Conservation (phyloP, 2,888 invertebrate genomes). For the Drosophila quinaria region DNA sequence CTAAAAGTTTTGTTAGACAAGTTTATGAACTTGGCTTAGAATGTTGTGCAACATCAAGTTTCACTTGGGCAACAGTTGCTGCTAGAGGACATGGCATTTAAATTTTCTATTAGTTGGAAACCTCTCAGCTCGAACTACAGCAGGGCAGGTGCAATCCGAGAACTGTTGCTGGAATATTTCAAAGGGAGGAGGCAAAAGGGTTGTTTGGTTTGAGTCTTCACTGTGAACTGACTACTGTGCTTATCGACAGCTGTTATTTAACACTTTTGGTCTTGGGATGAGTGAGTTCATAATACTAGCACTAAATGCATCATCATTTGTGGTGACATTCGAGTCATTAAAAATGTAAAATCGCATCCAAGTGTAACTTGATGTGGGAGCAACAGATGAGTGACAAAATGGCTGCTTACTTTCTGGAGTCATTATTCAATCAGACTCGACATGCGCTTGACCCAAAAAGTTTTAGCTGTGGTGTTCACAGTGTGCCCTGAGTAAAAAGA, state of each 20-base stretch:
- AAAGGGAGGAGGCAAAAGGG: not conserved
- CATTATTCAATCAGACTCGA: conserved; percentile 77
- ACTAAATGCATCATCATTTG: conserved; percentile 77
- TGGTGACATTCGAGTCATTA: conserved; percentile 61
- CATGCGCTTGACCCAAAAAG: not conserved
- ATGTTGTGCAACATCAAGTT: conserved; percentile 67
- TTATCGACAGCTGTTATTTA: conserved; percentile 43
- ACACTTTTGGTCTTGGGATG: conserved; percentile 23
- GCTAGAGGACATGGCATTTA: conserved; percentile 52
- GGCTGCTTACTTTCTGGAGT: conserved; percentile 53
- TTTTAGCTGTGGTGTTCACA: conserved; percentile 7
- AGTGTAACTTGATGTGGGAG: conserved; percentile 59
- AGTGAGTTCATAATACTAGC: conserved; percentile 29
- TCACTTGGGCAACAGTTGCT: conserved; percentile 66
- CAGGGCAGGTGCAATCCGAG: conserved; percentile 40
- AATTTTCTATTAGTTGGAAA: conserved; percentile 73
- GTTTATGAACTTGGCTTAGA: conserved; percentile 73
- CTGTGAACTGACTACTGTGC: conserved; percentile 5
- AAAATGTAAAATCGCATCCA: conserved; percentile 70
- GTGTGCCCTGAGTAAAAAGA: not conserved
- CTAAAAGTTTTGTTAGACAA: conserved; percentile 61
- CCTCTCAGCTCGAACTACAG: conserved; percentile 17
- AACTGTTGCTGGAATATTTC: conserved; percentile 8
- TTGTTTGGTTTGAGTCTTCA: not conserved
- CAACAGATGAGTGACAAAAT: conserved; percentile 45